Percentiles rank a stretch among this genome's conserved stretches.
These are phyloP conservation scores for Xenus cinereus DNA, from an alignment of 2,113 vertebrate species.

Conservation along the genomic window DNA sequence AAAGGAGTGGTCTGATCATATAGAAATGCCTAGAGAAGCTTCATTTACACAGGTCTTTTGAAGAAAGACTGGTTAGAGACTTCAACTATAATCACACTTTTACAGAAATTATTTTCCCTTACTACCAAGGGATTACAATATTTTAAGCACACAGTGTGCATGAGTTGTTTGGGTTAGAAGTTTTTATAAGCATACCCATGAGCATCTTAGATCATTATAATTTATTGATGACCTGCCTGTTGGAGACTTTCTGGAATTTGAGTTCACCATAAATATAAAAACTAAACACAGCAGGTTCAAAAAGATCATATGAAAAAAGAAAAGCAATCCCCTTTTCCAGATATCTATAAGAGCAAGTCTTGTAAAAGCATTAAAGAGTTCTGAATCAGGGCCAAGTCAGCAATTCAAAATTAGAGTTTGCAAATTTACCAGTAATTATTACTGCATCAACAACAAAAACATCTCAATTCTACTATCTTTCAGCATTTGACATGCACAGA, in stretches of 20 bases:
- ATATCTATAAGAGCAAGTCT: not conserved
- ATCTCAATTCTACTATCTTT: not conserved
- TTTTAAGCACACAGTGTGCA: not conserved
- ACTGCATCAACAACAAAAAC: not conserved
- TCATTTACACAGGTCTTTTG: not conserved
- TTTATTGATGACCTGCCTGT: not conserved
- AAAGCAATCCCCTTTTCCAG: not conserved
- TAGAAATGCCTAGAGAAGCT: not conserved
- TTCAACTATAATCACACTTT: not conserved
- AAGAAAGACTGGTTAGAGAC: not conserved
- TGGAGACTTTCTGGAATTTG: not conserved
- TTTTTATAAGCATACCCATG: not conserved
- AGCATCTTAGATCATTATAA: rapidly evolving
- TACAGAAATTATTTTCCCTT: not conserved
- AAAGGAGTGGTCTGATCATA: not conserved
- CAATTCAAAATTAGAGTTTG: not conserved
- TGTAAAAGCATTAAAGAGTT: not conserved
- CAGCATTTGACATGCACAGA: not conserved
- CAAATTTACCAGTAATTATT: not conserved
- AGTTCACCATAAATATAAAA: not conserved
- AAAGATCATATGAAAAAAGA: not conserved
- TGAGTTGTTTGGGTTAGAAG: not conserved
- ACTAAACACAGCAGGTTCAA: not conserved
- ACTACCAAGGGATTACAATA: not conserved
- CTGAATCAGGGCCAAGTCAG: not conserved